Percentiles rank a stretch among this genome's conserved stretches.
phyloP scores from a whole-genome alignment of 2,113 vertebrate genomes.

The Chamaea fasciata region DNA sequence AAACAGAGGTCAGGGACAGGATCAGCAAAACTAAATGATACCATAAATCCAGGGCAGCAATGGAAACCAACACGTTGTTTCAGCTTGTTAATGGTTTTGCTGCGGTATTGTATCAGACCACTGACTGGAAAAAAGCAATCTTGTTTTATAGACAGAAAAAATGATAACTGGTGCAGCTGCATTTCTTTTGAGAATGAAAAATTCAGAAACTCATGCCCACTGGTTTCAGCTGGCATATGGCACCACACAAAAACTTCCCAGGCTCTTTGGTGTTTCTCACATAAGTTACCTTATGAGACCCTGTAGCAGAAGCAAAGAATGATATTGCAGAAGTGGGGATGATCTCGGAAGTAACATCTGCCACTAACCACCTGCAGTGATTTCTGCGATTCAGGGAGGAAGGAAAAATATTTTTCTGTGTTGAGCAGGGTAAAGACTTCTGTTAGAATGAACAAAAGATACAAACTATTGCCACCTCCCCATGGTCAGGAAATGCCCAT shows the following conservation, averaged over 20 bases:
- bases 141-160: not conserved
- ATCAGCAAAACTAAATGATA: not conserved
- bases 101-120: not conserved
- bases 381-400: not conserved
- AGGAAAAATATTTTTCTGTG: not conserved
- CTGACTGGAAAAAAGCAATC: not conserved
- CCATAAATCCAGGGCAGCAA: not conserved
- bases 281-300: not conserved
- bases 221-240: not conserved
- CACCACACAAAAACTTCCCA: not conserved
- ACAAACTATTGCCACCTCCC: not conserved
- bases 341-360: not conserved
- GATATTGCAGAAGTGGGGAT: not conserved
- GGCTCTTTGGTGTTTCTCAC: not conserved
- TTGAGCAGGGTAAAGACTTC: not conserved
- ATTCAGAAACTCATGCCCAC: not conserved
- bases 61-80: not conserved
- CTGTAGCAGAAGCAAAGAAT: not conserved
- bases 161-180: not conserved
- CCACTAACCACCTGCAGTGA: not conserved
- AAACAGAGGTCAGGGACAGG: not conserved
- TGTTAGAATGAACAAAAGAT: not conserved
- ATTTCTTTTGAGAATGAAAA: not conserved
- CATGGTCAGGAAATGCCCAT: not conserved
- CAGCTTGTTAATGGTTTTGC: not conserved